A percentile compares a stretch with the other conserved stretches of the same genome.
These are phyloP conservation scores for Quadroppia sp. DNA, from an alignment of 2,888 invertebrate species.

Conservation along the genomic window DNA sequence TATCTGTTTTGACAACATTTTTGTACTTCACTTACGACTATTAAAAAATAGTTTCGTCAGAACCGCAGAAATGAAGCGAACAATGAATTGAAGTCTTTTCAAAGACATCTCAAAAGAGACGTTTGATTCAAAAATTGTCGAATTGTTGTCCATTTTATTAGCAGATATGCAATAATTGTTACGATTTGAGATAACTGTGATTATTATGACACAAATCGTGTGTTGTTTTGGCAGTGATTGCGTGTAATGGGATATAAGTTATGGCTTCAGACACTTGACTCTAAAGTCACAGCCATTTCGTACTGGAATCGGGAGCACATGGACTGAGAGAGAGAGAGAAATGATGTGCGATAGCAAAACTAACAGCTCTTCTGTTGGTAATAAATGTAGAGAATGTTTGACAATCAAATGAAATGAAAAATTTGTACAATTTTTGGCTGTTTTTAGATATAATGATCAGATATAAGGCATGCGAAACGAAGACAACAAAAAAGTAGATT, in stretches of 20 bases:
- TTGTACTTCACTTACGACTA: background rate
- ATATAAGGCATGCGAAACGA: background rate
- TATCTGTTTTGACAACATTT: conserved; percentile 12
- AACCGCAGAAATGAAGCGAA: background rate
- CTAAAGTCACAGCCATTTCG: background rate
- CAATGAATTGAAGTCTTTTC: background rate
- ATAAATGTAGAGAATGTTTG: conserved; percentile 1
- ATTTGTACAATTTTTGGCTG: no score
- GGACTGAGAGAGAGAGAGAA: conserved; percentile 19
- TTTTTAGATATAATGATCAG: background rate
- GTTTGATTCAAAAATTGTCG: background rate
- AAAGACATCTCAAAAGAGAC: no score
- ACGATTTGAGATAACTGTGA: background rate
- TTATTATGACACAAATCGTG: conserved; percentile 17
- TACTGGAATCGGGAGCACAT: background rate
- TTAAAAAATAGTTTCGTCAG: conserved; percentile 17
- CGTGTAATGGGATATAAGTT: conserved; percentile 31
- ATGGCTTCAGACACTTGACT: conserved; percentile 18
- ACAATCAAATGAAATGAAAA: background rate
- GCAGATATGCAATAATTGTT: conserved; percentile 29
- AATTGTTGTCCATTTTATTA: conserved; percentile 14
- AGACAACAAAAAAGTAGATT: background rate
- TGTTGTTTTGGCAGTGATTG: conserved; percentile 24
- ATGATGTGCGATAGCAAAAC: conserved; percentile 3
- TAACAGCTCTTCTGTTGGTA: background rate